Evolutionary conservation across 2,888 invertebrate genomes (phyloP).

Genomic region (Eupithecia subumbrata): DNA sequence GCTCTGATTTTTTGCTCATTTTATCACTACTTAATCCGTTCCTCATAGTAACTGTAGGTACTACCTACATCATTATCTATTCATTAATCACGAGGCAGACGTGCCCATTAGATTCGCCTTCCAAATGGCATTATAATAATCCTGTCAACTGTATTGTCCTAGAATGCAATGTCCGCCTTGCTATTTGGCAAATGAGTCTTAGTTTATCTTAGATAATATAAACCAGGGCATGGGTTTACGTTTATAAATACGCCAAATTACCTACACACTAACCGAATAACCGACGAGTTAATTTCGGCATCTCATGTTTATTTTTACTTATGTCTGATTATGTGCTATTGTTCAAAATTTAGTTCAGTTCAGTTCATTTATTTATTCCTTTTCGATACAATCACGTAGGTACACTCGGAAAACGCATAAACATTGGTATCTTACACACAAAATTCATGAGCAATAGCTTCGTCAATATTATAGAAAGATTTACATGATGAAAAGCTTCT

Average conservation of each 20-base stretch:
- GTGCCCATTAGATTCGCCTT: neutral
- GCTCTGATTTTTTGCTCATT: neutral
- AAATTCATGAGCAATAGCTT: no score
- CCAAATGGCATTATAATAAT: slow-evolving; percentile 8
- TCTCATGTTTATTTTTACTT: neutral
- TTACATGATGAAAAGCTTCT: no score
- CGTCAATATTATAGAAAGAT: no score
- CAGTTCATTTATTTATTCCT: no score
- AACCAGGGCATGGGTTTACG: neutral
- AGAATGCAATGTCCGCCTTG: neutral
- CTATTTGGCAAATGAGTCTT: neutral
- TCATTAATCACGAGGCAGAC: slow-evolving; percentile 5
- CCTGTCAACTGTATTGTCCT: neutral
- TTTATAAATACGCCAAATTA: slow-evolving; percentile 6
- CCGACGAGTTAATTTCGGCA: neutral
- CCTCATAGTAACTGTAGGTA: neutral
- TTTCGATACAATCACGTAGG: no score
- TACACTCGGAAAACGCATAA: no score
- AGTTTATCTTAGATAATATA: neutral
- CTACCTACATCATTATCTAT: neutral
- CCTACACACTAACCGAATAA: neutral
- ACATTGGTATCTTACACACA: no score
- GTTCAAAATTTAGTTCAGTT: neutral
- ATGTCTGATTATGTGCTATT: neutral
- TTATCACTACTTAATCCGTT: neutral